Base-by-base conservation (phyloP, 2,888 invertebrate species). In the Hanleya hanleyi region DNA sequence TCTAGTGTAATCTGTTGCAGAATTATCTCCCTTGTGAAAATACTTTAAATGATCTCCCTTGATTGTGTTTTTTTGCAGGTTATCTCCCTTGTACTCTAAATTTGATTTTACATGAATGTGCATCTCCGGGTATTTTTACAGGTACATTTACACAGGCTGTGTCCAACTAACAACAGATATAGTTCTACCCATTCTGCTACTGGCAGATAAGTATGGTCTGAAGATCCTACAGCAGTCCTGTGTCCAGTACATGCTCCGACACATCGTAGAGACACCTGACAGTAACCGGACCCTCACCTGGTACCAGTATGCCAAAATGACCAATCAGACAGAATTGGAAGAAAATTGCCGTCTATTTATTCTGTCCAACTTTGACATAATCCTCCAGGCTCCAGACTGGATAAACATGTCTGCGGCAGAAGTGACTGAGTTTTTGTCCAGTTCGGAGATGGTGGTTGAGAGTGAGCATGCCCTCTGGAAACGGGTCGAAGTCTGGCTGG, bases 301-400 rank as follows among this genome's bases (percentile, higher is more conserved):
- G 87, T 87, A 84, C 77, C 85, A 86, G 71, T 86, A 86, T 70
- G 77, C 85, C 18, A 86, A 85, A 73, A 82, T 85, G 81, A 86
- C 84, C 0, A 81, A 79, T 26, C 83, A 84, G 64, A 73, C 71
- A 26, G 75, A 81, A n/a, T 77, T 87, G n/a, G 74, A 81, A 15
- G 83, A 85, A 26, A 79, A 77, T 35, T 86, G 86, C 67, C 72
- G 79, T 12, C 81, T 77, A 32, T 87, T 86, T 67, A 86, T 87
- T 50, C 75, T 84, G 47, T 86, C 86, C 36, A 86, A 87, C 71
- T 86, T 87, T 75, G 83, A 82, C 65, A 83, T 85, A 18, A 81
- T 87, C 29, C 71, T 85, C 69, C 76, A 83, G 41, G 83, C 87
- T 6, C 71, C 81, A 5, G 87, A 87, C 65, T 87, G 87, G 87